These are phyloP conservation scores for Amyelois transitella DNA, from an alignment of 1,140 invertebrate species.

Conservation along the genomic window DNA sequence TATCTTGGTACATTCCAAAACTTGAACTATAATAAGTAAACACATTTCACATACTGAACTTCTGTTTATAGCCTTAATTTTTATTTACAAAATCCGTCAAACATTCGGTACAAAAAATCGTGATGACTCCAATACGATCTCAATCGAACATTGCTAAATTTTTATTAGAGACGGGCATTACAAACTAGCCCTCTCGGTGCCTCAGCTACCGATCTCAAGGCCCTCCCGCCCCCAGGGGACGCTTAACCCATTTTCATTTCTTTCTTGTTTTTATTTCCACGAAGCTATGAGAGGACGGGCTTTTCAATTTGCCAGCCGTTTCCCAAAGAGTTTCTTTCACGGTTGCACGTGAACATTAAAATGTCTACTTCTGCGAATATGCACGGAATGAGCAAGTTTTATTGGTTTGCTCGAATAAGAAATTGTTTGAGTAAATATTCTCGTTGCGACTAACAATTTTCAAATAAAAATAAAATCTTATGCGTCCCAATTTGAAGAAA, in stretches of 20 bases:
- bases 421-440: background rate
- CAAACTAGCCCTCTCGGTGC: conserved; percentile 20
- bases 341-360: background rate
- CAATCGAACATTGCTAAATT: conserved; percentile 29
- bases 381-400: background rate
- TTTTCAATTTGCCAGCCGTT: conserved; percentile 4
- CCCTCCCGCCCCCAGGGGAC: conserved; percentile 34
- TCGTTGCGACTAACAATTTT: too few species aligned
- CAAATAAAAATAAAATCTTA: too few species aligned
- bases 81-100: background rate
- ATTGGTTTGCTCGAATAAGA: background rate
- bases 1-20: too few species aligned
- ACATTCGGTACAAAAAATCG: background rate
- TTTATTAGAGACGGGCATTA: conserved; percentile 27
- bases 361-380: background rate
- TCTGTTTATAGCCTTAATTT: too few species aligned
- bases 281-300: conserved; percentile 24
- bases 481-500: too few species aligned
- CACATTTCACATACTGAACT: too few species aligned
- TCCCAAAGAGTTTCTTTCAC: background rate
- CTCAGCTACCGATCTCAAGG: conserved; percentile 42
- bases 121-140: background rate
- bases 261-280: conserved; percentile 55
- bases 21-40: too few species aligned
- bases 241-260: conserved; percentile 65